Evolutionary conservation across 1,140 invertebrate species (phyloP).

Genomic region (Pseudachorutes palmiensis): DNA sequence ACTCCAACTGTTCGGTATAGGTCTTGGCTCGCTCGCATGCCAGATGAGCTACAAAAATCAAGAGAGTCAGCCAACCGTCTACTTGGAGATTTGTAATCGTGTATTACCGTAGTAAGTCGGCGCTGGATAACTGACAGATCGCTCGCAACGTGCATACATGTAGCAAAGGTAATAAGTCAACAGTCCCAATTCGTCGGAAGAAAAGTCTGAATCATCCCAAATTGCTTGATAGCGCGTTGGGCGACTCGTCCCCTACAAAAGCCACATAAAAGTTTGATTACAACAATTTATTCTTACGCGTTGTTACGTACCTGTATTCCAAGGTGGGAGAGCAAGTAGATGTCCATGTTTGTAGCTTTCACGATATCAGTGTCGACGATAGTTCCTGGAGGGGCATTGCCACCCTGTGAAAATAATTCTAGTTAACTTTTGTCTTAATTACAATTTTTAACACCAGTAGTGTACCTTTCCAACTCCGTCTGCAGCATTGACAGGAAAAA

Average conservation of each 20-base stretch:
- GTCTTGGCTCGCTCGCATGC: slow-evolving; percentile 60
- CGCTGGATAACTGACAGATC: slow-evolving; percentile 82
- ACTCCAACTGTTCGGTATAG: neutral
- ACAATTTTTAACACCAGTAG: slow-evolving; percentile 19
- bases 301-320: slow-evolving; percentile 51
- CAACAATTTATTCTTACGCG: slow-evolving; percentile 15
- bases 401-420: slow-evolving; percentile 42
- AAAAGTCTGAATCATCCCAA: slow-evolving; percentile 64
- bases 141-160: slow-evolving; percentile 74
- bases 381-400: slow-evolving; percentile 75
- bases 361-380: slow-evolving; percentile 73
- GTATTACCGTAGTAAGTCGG: slow-evolving; percentile 92
- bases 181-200: slow-evolving; percentile 67
- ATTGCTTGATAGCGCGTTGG: slow-evolving; percentile 82
- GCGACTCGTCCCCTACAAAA: slow-evolving; percentile 73
- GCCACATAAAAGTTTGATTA: slow-evolving; percentile 45
- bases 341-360: slow-evolving; percentile 72
- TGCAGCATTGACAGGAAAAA: slow-evolving; percentile 44
- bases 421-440: slow-evolving; percentile 38
- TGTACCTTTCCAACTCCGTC: slow-evolving; percentile 46
- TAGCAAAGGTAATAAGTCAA: slow-evolving; percentile 82
- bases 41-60: too few relatives aligned
- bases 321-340: slow-evolving; percentile 67
- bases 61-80: too few relatives aligned
- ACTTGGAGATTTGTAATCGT: too few relatives aligned